A percentile compares a stretch with the other conserved stretches of the same genome.
Evolutionary conservation across 2,113 vertebrate species (phyloP).

Genomic region (Nibea albiflora): DNA sequence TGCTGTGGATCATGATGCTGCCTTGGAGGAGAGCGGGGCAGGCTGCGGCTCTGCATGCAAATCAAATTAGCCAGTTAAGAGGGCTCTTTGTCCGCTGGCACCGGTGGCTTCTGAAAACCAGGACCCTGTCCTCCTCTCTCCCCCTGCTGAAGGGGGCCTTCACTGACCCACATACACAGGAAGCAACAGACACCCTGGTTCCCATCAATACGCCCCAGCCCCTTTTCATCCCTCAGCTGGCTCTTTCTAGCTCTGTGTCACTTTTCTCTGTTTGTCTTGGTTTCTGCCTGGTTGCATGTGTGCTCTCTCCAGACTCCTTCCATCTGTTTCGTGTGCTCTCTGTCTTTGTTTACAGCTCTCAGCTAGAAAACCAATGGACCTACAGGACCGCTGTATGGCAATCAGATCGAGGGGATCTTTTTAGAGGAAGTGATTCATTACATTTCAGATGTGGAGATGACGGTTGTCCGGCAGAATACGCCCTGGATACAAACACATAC

Average conservation of each 20-base stretch:
- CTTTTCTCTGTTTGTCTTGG: constrained; percentile 44
- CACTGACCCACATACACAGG: constrained; percentile 66
- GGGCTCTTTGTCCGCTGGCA: constrained; percentile 77
- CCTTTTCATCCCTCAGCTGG: constrained; percentile 46
- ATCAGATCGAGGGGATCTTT: not conserved
- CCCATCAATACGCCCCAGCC: constrained; percentile 52
- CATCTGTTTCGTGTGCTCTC: constrained; percentile 40
- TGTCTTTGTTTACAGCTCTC: not conserved
- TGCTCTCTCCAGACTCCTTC: constrained; percentile 23
- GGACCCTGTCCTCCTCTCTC: constrained; percentile 55
- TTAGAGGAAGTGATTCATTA: constrained; percentile 24
- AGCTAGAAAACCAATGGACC: not conserved
- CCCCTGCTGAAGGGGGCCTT: constrained; percentile 39
- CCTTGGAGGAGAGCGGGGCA: constrained; percentile 40
- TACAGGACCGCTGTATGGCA: not conserved
- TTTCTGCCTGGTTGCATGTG: constrained; percentile 52
- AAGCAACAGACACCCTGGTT: constrained; percentile 54
- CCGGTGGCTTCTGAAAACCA: constrained; percentile 68
- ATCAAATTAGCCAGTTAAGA: constrained; percentile 77
- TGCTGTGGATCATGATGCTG: constrained; percentile 56
- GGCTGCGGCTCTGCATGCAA: constrained; percentile 76
- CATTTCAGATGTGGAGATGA: constrained; percentile 27
- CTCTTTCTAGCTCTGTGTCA: constrained; percentile 20
- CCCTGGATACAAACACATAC: constrained; percentile 17
- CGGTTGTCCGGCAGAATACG: not conserved